A percentile compares a stretch with the other conserved stretches of the same genome.
phyloP scores from a whole-genome alignment of 2,888 invertebrate species.

The Lacanobia oleracea region DNA sequence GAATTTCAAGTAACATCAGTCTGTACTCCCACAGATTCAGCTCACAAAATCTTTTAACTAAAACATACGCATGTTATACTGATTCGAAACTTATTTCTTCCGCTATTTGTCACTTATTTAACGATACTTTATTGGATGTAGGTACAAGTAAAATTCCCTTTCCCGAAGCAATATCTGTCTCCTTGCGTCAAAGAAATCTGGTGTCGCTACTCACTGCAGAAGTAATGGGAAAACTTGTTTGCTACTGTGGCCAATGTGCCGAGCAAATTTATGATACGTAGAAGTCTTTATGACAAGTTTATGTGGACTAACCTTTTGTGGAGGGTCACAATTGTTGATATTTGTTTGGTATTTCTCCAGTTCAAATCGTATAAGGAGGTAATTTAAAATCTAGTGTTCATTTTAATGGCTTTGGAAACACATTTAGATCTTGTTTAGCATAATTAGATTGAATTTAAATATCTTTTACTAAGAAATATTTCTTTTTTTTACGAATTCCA shows the following conservation, averaged over 20 bases:
- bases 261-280: constrained; percentile 66
- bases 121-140: constrained; percentile 32
- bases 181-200: constrained; percentile 63
- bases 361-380: constrained; percentile 21
- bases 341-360: constrained; percentile 43
- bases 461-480: neutral
- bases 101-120: constrained; percentile 37
- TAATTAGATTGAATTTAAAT: constrained; percentile 31
- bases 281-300: constrained; percentile 67
- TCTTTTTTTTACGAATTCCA: constrained; percentile 1
- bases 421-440: constrained; percentile 36
- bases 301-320: constrained; percentile 63
- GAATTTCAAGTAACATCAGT: neutral
- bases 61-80: constrained; percentile 6
- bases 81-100: constrained; percentile 19
- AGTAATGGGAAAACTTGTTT: constrained; percentile 86
- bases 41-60: neutral
- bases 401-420: constrained; percentile 29
- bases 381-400: constrained; percentile 37
- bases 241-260: constrained; percentile 68
- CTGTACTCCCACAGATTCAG: neutral
- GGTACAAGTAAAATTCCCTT: constrained; percentile 33
- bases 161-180: constrained; percentile 52
- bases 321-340: constrained; percentile 59
- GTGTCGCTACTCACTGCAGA: constrained; percentile 66